phyloP scores from a whole-genome alignment of 2,888 invertebrate species.

The Pseudolycoriella hygida region DNA sequence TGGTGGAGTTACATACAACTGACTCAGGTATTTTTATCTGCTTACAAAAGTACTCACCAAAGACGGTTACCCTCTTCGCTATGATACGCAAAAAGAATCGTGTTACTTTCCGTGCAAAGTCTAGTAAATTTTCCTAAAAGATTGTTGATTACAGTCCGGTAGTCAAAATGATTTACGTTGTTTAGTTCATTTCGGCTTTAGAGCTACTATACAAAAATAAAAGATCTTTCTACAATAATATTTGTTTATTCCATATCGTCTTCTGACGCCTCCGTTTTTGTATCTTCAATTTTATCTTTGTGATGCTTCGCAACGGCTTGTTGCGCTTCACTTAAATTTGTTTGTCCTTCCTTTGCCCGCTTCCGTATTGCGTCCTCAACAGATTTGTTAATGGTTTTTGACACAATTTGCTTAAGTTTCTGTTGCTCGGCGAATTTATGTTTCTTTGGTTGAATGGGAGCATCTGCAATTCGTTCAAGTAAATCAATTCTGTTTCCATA shows the following conservation, averaged over 20 bases:
- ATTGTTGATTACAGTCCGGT: no score
- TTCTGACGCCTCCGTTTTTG: background rate
- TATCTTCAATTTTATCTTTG: constrained; percentile 8
- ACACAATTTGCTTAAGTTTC: constrained; percentile 41
- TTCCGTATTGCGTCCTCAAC: constrained; percentile 42
- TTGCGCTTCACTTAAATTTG: constrained; percentile 34
- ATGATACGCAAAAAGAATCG: no score
- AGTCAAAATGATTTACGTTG: no score
- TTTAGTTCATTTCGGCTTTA: no score
- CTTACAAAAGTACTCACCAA: no score
- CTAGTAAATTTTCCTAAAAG: no score
- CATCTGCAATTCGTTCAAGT: constrained; percentile 28
- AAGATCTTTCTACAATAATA: no score
- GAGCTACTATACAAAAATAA: no score
- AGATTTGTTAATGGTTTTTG: constrained; percentile 41
- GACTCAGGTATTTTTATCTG: no score
- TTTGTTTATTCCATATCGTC: background rate
- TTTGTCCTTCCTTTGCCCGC: constrained; percentile 29
- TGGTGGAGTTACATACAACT: no score
- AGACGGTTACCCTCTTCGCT: no score
- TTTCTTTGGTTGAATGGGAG: constrained; percentile 44
- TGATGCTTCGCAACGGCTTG: constrained; percentile 31
- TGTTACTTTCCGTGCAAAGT: no score
- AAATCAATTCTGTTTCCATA: constrained; percentile 9
- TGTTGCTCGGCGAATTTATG: constrained; percentile 36